Base-by-base conservation (phyloP, 2,797 vertebrate genomes). In the Lepus oiostolus region DNA sequence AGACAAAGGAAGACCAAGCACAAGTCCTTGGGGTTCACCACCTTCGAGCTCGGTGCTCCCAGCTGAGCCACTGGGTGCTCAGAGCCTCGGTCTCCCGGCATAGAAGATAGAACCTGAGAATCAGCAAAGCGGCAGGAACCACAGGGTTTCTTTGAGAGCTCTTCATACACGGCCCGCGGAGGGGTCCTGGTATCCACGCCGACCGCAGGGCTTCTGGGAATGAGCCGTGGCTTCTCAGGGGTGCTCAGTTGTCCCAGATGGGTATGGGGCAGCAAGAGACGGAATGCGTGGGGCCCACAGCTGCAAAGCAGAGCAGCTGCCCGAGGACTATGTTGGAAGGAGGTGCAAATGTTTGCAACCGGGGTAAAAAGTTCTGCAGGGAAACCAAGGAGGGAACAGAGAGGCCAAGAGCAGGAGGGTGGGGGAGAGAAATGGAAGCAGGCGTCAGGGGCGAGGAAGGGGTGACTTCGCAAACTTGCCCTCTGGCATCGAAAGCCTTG, bases 401-500 rank as follows among this genome's bases (percentile, higher is more conserved):
- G 88, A 42, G 85, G 80, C 79, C 89, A 6, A n/a, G 80, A 26
- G 0, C 0, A 4, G 50, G 58, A 4, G 38, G 65, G 21, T 2
- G n/a, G 77, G 19, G 32, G 7, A 58, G 17, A 70, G 94, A 86
- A 90, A 90, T 75, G 83, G 90, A 93, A 91, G 92, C 89, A 95
- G 93, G 96, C 77, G 83, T 93, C 63, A 47, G 92, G 86, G 93
- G 88, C 7, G 16, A 85, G 86, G 85, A 96, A 72, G 63, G 52
- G 90, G 93, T 77, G 88, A 76, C 96, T 95, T 74, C 2, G 85
- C 72, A 86, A 82, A 87, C 63, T 14, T 71, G 93, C 93, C 97
- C 97, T 94, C 96, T 88, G 95, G 96, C 94, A 54, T 38, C 26
- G 0, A 75, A 35, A 75, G 62, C 93, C 58, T 93, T 97, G 97